A percentile compares a stretch with the other conserved stretches of the same genome.
These are phyloP conservation scores for Atta cephalotes DNA, from an alignment of 1,140 invertebrate genomes.

Conservation along the genomic window DNA sequence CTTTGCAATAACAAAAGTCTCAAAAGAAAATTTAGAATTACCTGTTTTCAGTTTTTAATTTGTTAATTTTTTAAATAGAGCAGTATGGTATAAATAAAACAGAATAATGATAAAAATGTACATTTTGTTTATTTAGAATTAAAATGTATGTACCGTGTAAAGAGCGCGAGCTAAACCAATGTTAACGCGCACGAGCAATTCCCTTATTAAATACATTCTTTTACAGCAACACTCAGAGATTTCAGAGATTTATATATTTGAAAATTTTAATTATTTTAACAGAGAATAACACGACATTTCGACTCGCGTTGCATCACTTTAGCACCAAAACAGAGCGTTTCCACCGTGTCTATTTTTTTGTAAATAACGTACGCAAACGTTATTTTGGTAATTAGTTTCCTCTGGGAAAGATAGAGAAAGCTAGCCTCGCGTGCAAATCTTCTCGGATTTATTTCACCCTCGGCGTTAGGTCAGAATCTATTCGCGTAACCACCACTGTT, in stretches of 20 bases:
- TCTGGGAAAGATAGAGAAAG: conserved; percentile 21
- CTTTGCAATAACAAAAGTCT: background rate
- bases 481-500: conserved; percentile 47
- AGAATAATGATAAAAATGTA: background rate
- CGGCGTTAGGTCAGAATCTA: conserved; percentile 41
- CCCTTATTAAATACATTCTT: conserved; percentile 11
- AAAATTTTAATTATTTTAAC: conserved; percentile 23
- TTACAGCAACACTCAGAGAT: background rate
- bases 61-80: conserved; percentile 9
- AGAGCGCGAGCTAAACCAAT: background rate
- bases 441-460: conserved; percentile 57
- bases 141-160: background rate
- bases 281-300: background rate
- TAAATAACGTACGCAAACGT: conserved; percentile 46
- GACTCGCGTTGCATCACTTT: conserved; percentile 8
- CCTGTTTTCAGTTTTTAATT: background rate
- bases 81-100: background rate
- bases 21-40: background rate
- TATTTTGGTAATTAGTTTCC: conserved; percentile 54
- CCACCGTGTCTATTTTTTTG: conserved; percentile 2
- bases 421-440: background rate
- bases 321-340: conserved; percentile 17
- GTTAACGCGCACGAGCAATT: background rate
- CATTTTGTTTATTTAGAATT: background rate
- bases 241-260: background rate